These are phyloP conservation scores for Notocelia uddmanniana DNA, from an alignment of 2,888 invertebrate genomes.

Conservation along the genomic window DNA sequence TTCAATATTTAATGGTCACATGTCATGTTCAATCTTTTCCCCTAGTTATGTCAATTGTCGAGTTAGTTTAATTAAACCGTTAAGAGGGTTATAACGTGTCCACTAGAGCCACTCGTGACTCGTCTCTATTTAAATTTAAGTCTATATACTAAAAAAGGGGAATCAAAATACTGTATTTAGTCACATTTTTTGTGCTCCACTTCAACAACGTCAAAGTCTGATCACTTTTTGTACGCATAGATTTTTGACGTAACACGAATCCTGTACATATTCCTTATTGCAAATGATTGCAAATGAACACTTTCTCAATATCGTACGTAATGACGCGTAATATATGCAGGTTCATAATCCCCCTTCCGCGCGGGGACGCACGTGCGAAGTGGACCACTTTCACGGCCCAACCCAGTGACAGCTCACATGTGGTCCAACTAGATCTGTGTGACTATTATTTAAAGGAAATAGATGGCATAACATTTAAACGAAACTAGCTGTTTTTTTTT, in stretches of 20 bases:
- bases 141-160: too few relatives aligned
- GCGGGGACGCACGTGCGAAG: neutral
- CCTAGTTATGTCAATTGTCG: too few relatives aligned
- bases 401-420: conserved; percentile 1
- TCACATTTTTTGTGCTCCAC: too few relatives aligned
- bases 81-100: too few relatives aligned
- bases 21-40: too few relatives aligned
- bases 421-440: conserved; percentile 8
- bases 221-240: neutral
- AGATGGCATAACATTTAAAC: neutral
- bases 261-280: neutral
- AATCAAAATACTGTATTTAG: too few relatives aligned
- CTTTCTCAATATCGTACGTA: neutral
- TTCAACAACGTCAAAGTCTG: too few relatives aligned
- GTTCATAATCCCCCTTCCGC: neutral
- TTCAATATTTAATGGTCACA: too few relatives aligned
- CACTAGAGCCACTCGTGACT: too few relatives aligned
- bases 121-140: too few relatives aligned
- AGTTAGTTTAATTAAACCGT: too few relatives aligned
- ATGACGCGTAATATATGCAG: neutral
- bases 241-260: neutral
- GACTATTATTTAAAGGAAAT: neutral
- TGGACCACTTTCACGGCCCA: conserved; percentile 16
- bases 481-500: neutral
- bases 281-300: neutral